Evolutionary conservation across 2,113 vertebrate genomes (phyloP), one percentile per base, ranked within the genome.

Genomic region (Microcebus tavaratra): DNA sequence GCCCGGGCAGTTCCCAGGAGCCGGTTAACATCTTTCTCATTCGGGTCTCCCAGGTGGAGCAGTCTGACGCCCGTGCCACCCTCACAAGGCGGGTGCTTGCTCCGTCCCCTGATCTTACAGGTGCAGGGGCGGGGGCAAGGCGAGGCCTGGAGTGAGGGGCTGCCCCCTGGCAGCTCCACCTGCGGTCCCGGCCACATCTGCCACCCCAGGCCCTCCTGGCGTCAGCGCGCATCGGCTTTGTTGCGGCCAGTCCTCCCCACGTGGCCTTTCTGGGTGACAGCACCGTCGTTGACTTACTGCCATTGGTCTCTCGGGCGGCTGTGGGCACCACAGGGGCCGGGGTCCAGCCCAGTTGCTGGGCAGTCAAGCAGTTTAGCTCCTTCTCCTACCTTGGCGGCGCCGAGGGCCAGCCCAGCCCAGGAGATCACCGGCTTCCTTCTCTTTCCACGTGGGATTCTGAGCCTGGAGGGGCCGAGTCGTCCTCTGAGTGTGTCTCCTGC

Each of bases 331-430:
- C 97, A 96, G 88, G 97, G 98, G 94, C 99, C 98, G 98, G 98
- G 96, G 98, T 98, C 97, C 94, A 96, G 96, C 97, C 98, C 91
- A 98, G 98, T 98, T 98, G 97, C 98, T 98, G 81, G 97, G 72
- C 85, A 87, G 97, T 95, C 97, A 97, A 98, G 97, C 93, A 95
- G 86, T 95, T 96, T 95, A 94, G 97, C 98, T 97, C 97, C 68
- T 97, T 98, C 97, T 96, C 97, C 95, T 95, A 91, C 63, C 96
- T 92, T 23, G 20, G 95, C 68, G 87, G 84, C 90, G 88, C 80
- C 91, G 97, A 96, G 97, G 98, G 93, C 25, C 59, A 72, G 63
- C 84, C 76, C 94, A 86, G 68, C 34, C 48, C 36, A 73, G 36
- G 39, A 96, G 90, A 2, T 31, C 17, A 36, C 53, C 9, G 1